phyloP scores from a whole-genome alignment of 2,797 vertebrate species.

The Periparus ater region DNA sequence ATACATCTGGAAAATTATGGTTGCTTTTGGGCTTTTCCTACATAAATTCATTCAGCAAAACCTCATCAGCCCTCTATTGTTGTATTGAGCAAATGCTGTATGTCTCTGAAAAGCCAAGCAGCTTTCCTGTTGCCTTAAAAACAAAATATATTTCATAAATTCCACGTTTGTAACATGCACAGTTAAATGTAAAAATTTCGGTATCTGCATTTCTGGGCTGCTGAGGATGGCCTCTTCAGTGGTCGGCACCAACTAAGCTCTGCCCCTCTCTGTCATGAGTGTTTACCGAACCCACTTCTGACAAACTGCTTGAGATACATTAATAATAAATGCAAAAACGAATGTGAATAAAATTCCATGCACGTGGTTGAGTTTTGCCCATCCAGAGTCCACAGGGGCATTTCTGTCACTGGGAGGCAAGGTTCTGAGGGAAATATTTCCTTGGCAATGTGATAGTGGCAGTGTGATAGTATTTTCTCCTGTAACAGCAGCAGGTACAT shows the following conservation, averaged over 20 bases:
- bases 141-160: conserved; percentile 3
- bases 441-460: background rate
- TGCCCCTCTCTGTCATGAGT: background rate
- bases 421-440: background rate
- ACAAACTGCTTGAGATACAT: background rate
- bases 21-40: background rate
- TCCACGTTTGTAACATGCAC: background rate
- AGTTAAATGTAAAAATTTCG: background rate
- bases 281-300: background rate
- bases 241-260: background rate
- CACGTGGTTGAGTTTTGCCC: accelerated
- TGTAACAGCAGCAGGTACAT: background rate
- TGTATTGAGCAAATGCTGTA: background rate
- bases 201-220: background rate
- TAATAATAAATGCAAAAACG: background rate
- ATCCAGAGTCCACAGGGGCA: background rate
- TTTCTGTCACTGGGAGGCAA: background rate
- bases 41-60: background rate
- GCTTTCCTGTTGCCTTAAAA: conserved; percentile 23
- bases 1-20: background rate
- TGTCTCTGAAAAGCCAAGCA: background rate
- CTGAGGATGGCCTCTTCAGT: background rate
- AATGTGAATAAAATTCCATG: background rate
- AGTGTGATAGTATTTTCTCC: no score
- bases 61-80: conserved; percentile 13